These are phyloP conservation scores for Gonioctena quinquepunctata DNA, from an alignment of 1,140 invertebrate species.

Conservation along the genomic window DNA sequence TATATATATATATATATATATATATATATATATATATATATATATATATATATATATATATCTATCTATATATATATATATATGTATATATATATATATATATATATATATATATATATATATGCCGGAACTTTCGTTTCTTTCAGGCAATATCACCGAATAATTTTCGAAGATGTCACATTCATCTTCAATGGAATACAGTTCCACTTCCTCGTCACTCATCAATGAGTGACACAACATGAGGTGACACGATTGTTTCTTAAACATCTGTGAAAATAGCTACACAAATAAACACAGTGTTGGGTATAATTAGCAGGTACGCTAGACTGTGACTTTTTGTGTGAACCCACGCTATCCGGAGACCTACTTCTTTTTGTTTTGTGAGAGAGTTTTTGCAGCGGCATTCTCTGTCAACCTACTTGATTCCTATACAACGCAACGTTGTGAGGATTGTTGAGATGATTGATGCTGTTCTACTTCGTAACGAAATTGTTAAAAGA, in stretches of 20 bases:
- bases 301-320: background rate
- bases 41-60: too few relatives aligned
- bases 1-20: too few relatives aligned
- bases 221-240: conserved; percentile 3
- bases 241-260: conserved; percentile 12
- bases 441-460: background rate
- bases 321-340: background rate
- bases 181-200: background rate
- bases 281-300: conserved; percentile 8
- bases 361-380: background rate
- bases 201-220: conserved; percentile 9
- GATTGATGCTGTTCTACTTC: background rate
- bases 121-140: too few relatives aligned
- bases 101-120: too few relatives aligned
- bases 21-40: too few relatives aligned
- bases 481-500: too few relatives aligned
- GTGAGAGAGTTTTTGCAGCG: background rate
- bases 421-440: background rate
- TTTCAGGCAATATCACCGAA: too few relatives aligned
- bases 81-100: too few relatives aligned
- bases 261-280: conserved; percentile 10
- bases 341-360: conserved; percentile 1
- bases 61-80: too few relatives aligned
- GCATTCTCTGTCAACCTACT: background rate
- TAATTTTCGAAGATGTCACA: background rate